Evolutionary conservation across 2,797 vertebrate species (phyloP).

Genomic region (Dipus sagitta): DNA sequence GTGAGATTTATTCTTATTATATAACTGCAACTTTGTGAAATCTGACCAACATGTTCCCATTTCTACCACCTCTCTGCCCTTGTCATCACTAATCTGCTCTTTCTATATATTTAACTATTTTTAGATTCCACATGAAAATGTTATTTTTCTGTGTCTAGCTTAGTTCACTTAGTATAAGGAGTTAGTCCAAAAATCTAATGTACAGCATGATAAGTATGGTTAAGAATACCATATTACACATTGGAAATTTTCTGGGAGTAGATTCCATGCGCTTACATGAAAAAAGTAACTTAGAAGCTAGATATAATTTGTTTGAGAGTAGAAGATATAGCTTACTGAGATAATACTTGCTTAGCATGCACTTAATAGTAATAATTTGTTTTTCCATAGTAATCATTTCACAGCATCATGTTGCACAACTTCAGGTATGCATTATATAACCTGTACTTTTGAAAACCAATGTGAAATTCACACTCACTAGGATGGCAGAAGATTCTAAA

Average conservation of each 20-base stretch:
- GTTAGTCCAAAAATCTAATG: neutral
- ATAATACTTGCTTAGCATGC: neutral
- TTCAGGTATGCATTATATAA: neutral
- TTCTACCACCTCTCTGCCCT: neutral
- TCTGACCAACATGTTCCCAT: neutral
- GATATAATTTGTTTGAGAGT: neutral
- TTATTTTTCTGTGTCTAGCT: neutral
- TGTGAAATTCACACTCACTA: neutral
- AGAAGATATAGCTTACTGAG: neutral
- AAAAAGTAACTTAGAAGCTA: neutral
- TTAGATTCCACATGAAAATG: neutral
- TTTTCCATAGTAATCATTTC: neutral
- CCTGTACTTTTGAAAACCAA: neutral
- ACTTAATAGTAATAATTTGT: neutral
- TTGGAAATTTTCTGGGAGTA: neutral
- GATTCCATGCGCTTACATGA: neutral
- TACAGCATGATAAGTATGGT: neutral
- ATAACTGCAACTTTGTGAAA: neutral
- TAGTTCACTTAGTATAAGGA: conserved; percentile 10
- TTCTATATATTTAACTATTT: neutral
- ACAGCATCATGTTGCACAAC: neutral
- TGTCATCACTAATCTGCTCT: neutral
- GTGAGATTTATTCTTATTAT: neutral
- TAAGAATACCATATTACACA: neutral
- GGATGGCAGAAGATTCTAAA: neutral